These are phyloP conservation scores for Arrhamphus sclerolepis DNA, from an alignment of 2,797 vertebrate species.

Conservation along the genomic window DNA sequence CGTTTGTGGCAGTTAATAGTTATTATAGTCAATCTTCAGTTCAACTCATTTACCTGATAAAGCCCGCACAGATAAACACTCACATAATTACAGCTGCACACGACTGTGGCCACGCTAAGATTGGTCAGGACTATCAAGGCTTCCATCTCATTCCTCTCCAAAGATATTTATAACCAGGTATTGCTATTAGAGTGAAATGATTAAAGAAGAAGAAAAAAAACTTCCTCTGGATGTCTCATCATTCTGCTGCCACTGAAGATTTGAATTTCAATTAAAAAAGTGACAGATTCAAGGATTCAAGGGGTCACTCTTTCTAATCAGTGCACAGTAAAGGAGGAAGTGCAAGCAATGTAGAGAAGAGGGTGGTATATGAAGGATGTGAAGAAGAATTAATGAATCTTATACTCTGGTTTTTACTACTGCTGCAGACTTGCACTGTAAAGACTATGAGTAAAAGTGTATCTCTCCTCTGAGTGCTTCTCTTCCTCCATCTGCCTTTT, in stretches of 20 bases:
- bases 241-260: slow-evolving; percentile 42
- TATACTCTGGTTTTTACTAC: slow-evolving; percentile 5
- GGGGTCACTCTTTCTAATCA: slow-evolving; percentile 64
- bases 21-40: slow-evolving; percentile 26
- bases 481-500: slow-evolving; percentile 8
- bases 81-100: slow-evolving; percentile 54
- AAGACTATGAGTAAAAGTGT: slow-evolving; percentile 24
- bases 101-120: slow-evolving; percentile 50
- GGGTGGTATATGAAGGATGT: slow-evolving; percentile 41
- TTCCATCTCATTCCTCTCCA: slow-evolving; percentile 56
- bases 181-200: slow-evolving; percentile 68
- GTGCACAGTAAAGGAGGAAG: slow-evolving; percentile 35
- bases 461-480: slow-evolving; percentile 29
- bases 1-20: no score
- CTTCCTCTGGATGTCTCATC: slow-evolving; percentile 59
- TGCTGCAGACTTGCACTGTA: slow-evolving; percentile 21
- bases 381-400: slow-evolving; percentile 42
- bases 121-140: slow-evolving; percentile 42
- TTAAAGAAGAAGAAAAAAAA: slow-evolving; percentile 29
- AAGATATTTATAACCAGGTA: slow-evolving; percentile 68
- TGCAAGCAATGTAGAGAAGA: slow-evolving; percentile 15
- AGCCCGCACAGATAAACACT: slow-evolving; percentile 64
- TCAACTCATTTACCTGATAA: slow-evolving; percentile 65
- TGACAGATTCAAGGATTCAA: slow-evolving; percentile 66
- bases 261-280: slow-evolving; percentile 73